phyloP scores from a whole-genome alignment of 2,888 invertebrate species.

The Drosophila meridiana region DNA sequence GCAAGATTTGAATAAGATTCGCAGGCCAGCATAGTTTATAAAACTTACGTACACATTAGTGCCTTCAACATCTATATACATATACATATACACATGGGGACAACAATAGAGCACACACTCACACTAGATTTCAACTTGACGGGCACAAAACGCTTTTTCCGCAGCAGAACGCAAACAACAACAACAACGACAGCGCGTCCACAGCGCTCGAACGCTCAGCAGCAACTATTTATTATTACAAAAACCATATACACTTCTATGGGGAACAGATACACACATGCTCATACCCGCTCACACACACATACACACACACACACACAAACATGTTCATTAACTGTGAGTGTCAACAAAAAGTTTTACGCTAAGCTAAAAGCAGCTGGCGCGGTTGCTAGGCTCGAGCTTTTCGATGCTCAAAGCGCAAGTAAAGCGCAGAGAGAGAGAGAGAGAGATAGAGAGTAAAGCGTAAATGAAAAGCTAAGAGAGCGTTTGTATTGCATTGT shows the following conservation, averaged over 20 bases:
- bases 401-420: constrained; percentile 27
- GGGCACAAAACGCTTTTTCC: constrained; percentile 37
- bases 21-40: constrained; percentile 15
- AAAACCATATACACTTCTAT: constrained; percentile 33
- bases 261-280: constrained; percentile 6
- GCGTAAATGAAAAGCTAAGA: constrained; percentile 12
- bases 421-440: not conserved
- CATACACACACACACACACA: not conserved
- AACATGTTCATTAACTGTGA: constrained; percentile 26
- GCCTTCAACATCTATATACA: constrained; percentile 8
- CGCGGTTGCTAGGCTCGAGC: constrained; percentile 44
- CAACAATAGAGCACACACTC: constrained; percentile 58
- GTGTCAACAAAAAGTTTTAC: constrained; percentile 62
- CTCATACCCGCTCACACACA: not conserved
- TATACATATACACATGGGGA: constrained; percentile 18
- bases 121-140: constrained; percentile 40
- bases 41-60: constrained; percentile 20
- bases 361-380: constrained; percentile 17
- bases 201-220: constrained; percentile 59
- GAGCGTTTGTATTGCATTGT: not conserved
- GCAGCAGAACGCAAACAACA: constrained; percentile 22
- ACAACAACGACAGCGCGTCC: constrained; percentile 50
- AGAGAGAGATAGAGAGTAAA: not conserved
- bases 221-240: constrained; percentile 70
- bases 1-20: constrained; percentile 37